phyloP scores from a whole-genome alignment of 30 jellyfish, hydroid and myxozoan species.

The Aurelia sp. region DNA sequence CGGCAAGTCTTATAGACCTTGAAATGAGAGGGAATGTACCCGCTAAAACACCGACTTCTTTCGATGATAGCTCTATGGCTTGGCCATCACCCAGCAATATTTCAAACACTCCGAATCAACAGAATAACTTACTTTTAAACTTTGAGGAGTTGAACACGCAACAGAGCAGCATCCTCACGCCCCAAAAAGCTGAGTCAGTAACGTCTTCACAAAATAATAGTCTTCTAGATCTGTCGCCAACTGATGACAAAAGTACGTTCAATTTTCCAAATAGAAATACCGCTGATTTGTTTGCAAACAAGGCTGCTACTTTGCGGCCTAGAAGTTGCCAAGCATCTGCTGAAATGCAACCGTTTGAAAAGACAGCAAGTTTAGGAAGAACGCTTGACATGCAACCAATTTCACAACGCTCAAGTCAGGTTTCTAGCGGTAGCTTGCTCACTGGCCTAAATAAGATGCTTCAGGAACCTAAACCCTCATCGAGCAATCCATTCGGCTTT shows the following conservation, averaged over 20 bases:
- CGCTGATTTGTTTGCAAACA: constrained; percentile 27
- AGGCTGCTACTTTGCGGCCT: constrained; percentile 48
- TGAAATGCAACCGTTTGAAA: background rate
- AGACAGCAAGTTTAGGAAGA: constrained; percentile 47
- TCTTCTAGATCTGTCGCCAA: constrained; percentile 41
- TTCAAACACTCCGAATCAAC: background rate
- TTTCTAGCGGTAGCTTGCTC: constrained; percentile 54
- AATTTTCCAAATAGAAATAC: constrained; percentile 3
- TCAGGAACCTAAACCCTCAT: constrained; percentile 41
- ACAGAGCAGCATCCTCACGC: background rate
- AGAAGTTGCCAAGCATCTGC: background rate
- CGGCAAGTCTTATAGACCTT: background rate
- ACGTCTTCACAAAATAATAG: background rate
- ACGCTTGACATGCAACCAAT: background rate
- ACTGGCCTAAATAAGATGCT: constrained; percentile 54
- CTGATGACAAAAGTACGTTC: background rate
- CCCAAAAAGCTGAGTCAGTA: background rate
- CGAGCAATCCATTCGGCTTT: constrained; percentile 23
- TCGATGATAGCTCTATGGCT: background rate
- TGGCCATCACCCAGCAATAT: background rate
- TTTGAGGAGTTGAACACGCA: constrained; percentile 5
- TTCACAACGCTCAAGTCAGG: constrained; percentile 16
- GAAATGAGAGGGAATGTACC: background rate
- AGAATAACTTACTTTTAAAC: background rate
- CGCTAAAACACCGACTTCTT: background rate